Percentiles rank a stretch among this genome's conserved stretches.
Conservation (phyloP, 2,113 vertebrate genomes). For the Neolamprologus ventralis region DNA sequence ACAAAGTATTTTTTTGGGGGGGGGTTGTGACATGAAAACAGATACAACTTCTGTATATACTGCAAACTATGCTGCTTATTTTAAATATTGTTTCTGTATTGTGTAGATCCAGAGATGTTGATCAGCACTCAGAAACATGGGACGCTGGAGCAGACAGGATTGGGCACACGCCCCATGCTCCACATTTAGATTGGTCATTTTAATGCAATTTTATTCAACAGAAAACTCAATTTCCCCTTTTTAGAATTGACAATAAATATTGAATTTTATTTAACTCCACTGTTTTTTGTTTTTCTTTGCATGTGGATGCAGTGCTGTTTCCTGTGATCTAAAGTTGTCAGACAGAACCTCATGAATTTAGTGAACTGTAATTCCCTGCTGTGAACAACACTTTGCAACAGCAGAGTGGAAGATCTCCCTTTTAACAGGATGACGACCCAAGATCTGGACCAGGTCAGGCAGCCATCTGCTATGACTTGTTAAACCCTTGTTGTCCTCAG, state of each 20-base stretch:
- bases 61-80: neutral
- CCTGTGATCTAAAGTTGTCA: neutral
- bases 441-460: neutral
- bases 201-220: neutral
- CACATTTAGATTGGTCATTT: conserved; percentile 46
- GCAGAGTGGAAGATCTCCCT: neutral
- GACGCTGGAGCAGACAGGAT: neutral
- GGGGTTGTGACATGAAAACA: neutral
- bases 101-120: conserved; percentile 5
- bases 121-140: neutral
- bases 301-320: neutral
- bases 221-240: neutral
- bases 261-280: rapidly evolving
- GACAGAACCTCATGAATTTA: rapidly evolving
- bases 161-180: neutral
- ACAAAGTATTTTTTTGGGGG: neutral
- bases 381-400: neutral
- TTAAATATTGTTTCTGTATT: neutral
- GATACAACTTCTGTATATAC: neutral
- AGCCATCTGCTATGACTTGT: neutral
- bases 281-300: neutral
- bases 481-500: neutral
- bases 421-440: neutral
- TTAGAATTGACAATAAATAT: conserved; percentile 8
- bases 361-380: neutral